A percentile compares a stretch with the other conserved stretches of the same genome.
These are phyloP conservation scores for Callionymus lyra DNA, from an alignment of 2,113 vertebrate species.

Conservation along the genomic window DNA sequence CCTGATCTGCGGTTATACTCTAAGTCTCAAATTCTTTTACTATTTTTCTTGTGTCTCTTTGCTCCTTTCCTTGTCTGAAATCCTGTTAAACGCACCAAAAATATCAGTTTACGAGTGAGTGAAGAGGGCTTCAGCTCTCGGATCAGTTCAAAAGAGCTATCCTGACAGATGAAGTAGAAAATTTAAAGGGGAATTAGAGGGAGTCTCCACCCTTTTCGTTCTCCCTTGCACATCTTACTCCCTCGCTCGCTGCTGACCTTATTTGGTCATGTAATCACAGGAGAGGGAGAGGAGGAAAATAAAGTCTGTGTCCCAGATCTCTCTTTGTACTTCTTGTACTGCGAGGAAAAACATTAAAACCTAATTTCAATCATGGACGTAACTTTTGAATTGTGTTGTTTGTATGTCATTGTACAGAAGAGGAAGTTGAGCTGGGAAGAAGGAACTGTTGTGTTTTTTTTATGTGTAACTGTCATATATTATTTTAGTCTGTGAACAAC, in stretches of 20 bases:
- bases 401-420: too few species aligned
- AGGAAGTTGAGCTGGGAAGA: slow-evolving; percentile 28
- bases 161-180: slow-evolving; percentile 36
- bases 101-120: too few species aligned
- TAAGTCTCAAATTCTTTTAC: slow-evolving; percentile 32
- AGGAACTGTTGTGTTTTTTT: too few species aligned
- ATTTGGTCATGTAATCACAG: slow-evolving; percentile 76
- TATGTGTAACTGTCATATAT: too few species aligned
- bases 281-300: slow-evolving; percentile 28
- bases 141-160: too few species aligned
- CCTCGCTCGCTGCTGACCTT: slow-evolving; percentile 69
- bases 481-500: too few species aligned
- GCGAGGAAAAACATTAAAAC: too few species aligned
- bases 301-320: slow-evolving; percentile 34
- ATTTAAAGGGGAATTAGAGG: slow-evolving; percentile 19
- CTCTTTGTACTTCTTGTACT: slow-evolving; percentile 15
- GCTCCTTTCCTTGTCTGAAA: slow-evolving; percentile 67
- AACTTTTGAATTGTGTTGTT: too few species aligned
- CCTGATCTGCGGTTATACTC: too few species aligned
- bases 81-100: too few species aligned
- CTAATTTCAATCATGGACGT: too few species aligned
- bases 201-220: slow-evolving; percentile 48
- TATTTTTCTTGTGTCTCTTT: slow-evolving; percentile 17
- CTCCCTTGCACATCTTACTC: slow-evolving; percentile 40
- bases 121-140: too few species aligned